A percentile compares a stretch with the other conserved stretches of the same genome.
Conservation (phyloP, 2,113 vertebrate genomes). For the Chloebia gouldiae region DNA sequence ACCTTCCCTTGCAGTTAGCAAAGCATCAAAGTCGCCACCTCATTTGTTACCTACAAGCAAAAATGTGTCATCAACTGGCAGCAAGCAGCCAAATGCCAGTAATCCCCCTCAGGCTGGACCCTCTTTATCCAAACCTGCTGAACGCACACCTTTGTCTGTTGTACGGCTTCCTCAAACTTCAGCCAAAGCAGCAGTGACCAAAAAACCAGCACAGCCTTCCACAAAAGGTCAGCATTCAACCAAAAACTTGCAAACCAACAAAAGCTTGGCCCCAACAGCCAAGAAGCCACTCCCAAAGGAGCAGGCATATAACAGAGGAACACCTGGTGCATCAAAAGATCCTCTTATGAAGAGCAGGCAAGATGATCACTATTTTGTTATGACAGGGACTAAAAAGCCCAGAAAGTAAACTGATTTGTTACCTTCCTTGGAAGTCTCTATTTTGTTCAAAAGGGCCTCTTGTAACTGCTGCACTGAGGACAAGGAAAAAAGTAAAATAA, state of each 20-base stretch:
- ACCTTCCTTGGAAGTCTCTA: neutral
- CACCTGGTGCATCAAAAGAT: constrained; percentile 12
- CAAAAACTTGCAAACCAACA: neutral
- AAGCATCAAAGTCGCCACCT: neutral
- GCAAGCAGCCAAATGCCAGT: neutral
- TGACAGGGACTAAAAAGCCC: constrained; percentile 83
- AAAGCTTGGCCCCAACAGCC: neutral
- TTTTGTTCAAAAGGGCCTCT: neutral
- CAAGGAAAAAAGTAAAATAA: neutral
- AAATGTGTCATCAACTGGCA: neutral
- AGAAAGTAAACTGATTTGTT: constrained; percentile 63
- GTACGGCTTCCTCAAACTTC: constrained; percentile 77
- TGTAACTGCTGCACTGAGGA: neutral
- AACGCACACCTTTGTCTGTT: constrained; percentile 63
- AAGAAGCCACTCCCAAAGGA: constrained; percentile 22
- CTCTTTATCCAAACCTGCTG: constrained; percentile 46
- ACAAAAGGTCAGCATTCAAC: constrained; percentile 5
- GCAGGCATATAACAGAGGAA: neutral
- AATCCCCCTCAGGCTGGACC: neutral
- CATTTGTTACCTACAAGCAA: neutral
- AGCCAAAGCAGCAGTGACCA: neutral
- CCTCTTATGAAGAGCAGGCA: constrained; percentile 68
- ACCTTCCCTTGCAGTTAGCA: constrained; percentile 35
- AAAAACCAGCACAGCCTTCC: constrained; percentile 26
- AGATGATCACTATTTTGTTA: constrained; percentile 87